Conservation (phyloP, 1,140 invertebrate genomes). For the Diabrotica virgifera region DNA sequence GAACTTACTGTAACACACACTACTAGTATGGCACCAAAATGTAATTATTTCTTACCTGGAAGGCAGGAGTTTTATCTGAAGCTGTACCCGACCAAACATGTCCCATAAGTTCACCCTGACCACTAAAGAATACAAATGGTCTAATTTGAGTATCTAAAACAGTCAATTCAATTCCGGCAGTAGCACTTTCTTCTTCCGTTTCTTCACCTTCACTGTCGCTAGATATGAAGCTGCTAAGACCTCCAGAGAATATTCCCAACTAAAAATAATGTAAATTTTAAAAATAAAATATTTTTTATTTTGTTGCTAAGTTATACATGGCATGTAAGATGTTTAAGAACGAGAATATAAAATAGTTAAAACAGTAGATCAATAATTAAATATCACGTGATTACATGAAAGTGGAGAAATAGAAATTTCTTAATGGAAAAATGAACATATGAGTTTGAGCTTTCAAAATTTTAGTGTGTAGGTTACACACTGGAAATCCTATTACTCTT, state of each 20-base stretch:
- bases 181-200: constrained; percentile 59
- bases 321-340: too few species aligned
- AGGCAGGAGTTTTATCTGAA: constrained; percentile 77
- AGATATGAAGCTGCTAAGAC: constrained; percentile 66
- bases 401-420: too few species aligned
- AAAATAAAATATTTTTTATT: neutral
- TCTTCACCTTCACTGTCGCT: constrained; percentile 51
- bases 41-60: constrained; percentile 56
- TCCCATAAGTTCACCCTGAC: constrained; percentile 83
- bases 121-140: constrained; percentile 82
- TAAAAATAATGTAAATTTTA: constrained; percentile 22
- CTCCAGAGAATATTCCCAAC: constrained; percentile 77
- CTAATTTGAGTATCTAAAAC: constrained; percentile 74
- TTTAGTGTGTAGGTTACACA: too few species aligned
- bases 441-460: too few species aligned
- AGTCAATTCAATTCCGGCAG: constrained; percentile 81
- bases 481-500: too few species aligned
- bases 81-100: constrained; percentile 85
- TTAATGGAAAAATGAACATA: too few species aligned
- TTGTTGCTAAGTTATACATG: neutral
- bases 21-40: too few species aligned
- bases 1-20: too few species aligned
- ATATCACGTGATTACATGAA: too few species aligned
- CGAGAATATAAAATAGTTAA: too few species aligned
- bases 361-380: too few species aligned